Evolutionary conservation across 2,888 invertebrate genomes (phyloP).

Genomic region (Drosophila kambysellisi): DNA sequence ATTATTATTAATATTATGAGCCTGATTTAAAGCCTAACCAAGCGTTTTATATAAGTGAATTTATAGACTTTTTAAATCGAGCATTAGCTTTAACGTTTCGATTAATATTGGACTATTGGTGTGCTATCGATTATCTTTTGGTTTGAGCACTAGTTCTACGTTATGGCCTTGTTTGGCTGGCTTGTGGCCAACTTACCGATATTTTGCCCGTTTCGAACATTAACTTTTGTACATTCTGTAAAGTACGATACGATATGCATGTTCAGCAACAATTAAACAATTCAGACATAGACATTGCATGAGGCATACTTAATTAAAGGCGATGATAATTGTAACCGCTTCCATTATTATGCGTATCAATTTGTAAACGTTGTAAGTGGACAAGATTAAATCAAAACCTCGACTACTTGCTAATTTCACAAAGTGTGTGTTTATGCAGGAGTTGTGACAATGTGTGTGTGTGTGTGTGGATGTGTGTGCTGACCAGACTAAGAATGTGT

Average conservation of each 20-base stretch:
- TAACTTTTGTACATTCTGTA: slow-evolving; percentile 84
- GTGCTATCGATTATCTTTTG: slow-evolving; percentile 27
- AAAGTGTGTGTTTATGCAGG: neutral
- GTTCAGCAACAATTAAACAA: slow-evolving; percentile 54
- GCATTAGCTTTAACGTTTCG: slow-evolving; percentile 28
- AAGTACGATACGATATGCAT: slow-evolving; percentile 58
- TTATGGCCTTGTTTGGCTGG: slow-evolving; percentile 17
- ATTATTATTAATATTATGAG: neutral
- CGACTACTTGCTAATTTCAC: slow-evolving; percentile 16
- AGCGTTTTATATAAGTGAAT: slow-evolving; percentile 25
- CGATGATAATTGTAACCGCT: slow-evolving; percentile 39
- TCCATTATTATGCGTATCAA: slow-evolving; percentile 55
- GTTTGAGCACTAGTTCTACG: slow-evolving; percentile 17
- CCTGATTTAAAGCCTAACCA: slow-evolving; percentile 24
- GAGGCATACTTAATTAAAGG: slow-evolving; percentile 53
- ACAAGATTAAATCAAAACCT: slow-evolving; percentile 69
- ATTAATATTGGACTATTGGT: slow-evolving; percentile 24
- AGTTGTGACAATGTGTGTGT: neutral
- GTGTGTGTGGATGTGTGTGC: neutral
- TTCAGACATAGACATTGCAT: slow-evolving; percentile 60
- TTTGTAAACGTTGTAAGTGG: slow-evolving; percentile 48
- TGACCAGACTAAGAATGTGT: slow-evolving; percentile 38
- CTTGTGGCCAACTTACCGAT: slow-evolving; percentile 79
- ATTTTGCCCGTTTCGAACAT: slow-evolving; percentile 84
- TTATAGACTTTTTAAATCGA: slow-evolving; percentile 35